Evolutionary conservation across 30 jellyfish, hydroid and myxozoan genomes (phyloP).

Genomic region (Aurelia sp.): DNA sequence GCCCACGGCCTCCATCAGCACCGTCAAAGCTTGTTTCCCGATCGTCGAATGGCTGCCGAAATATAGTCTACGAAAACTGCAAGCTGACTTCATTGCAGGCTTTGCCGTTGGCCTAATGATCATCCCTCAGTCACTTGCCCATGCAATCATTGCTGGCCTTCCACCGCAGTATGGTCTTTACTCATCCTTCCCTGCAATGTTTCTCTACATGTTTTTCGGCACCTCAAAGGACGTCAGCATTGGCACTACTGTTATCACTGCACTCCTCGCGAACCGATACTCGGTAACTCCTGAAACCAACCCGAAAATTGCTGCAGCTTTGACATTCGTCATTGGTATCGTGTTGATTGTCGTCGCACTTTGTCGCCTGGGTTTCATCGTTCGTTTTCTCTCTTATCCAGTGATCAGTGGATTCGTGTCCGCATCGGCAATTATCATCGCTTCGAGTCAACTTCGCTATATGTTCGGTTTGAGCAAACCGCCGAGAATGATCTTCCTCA

Average conservation of each 20-base stretch:
- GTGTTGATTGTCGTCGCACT: conserved; percentile 67
- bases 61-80: conserved; percentile 56
- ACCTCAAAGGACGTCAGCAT: conserved; percentile 78
- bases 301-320: conserved; percentile 72
- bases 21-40: conserved; percentile 59
- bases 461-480: conserved; percentile 73
- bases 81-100: conserved; percentile 78
- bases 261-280: conserved; percentile 74
- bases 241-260: conserved; percentile 86
- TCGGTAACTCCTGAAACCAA: conserved; percentile 34
- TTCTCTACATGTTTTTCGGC: conserved; percentile 72
- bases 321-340: conserved; percentile 76
- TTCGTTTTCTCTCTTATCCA: conserved; percentile 76
- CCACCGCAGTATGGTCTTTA: conserved; percentile 85
- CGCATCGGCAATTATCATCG: conserved; percentile 79
- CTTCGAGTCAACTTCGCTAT: conserved; percentile 70
- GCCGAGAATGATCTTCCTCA: conserved; percentile 51
- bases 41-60: conserved; percentile 70
- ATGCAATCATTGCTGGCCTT: conserved; percentile 79
- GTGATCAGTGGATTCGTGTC: conserved; percentile 91
- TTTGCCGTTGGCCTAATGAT: conserved; percentile 78
- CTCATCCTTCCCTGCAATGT: conserved; percentile 80
- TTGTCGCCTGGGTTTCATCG: conserved; percentile 76
- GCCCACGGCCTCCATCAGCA: conserved; percentile 14
- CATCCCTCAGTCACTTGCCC: conserved; percentile 87